A percentile compares a stretch with the other conserved stretches of the same genome.
Conservation (phyloP, 2,797 vertebrate species). For the Gymnodraco acuticeps region DNA sequence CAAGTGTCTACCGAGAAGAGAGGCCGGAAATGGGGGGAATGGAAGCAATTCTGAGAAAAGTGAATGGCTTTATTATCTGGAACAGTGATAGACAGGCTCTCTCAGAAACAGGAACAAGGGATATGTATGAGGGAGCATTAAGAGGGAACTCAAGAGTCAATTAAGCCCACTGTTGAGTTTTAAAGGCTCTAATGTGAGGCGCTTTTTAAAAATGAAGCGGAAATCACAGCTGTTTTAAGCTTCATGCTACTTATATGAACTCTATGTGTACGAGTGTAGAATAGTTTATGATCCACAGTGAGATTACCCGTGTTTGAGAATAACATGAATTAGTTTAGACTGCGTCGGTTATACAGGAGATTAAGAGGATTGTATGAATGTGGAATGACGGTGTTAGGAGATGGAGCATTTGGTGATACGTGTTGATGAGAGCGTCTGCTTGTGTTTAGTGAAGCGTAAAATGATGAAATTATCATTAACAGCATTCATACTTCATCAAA, state of each 20-base stretch:
- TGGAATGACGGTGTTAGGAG: constrained; percentile 49
- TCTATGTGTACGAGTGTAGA: neutral
- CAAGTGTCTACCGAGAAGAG: constrained; percentile 60
- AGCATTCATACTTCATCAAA: constrained; percentile 39
- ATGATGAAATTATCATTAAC: constrained; percentile 31
- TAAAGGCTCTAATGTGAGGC: constrained; percentile 16
- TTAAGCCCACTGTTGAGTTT: constrained; percentile 36
- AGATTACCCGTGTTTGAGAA: constrained; percentile 20
- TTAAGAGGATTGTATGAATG: constrained; percentile 1
- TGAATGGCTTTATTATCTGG: constrained; percentile 68
- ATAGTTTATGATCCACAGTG: constrained; percentile 24
- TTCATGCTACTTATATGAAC: constrained; percentile 33
- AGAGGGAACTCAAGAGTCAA: constrained; percentile 48
- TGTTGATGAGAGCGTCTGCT: constrained; percentile 23
- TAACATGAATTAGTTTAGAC: constrained; percentile 19
- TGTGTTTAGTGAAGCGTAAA: constrained; percentile 24
- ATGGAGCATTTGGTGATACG: constrained; percentile 18
- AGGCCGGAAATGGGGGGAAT: constrained; percentile 39
- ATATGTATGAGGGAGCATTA: constrained; percentile 46
- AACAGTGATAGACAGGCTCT: constrained; percentile 52
- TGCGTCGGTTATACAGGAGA: constrained; percentile 20
- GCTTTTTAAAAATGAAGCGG: constrained; percentile 8
- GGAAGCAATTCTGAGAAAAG: constrained; percentile 64
- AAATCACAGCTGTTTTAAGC: neutral
- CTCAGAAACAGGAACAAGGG: constrained; percentile 49